Base-by-base conservation (phyloP, 2,797 vertebrate species). In the Pangasius macronema region DNA sequence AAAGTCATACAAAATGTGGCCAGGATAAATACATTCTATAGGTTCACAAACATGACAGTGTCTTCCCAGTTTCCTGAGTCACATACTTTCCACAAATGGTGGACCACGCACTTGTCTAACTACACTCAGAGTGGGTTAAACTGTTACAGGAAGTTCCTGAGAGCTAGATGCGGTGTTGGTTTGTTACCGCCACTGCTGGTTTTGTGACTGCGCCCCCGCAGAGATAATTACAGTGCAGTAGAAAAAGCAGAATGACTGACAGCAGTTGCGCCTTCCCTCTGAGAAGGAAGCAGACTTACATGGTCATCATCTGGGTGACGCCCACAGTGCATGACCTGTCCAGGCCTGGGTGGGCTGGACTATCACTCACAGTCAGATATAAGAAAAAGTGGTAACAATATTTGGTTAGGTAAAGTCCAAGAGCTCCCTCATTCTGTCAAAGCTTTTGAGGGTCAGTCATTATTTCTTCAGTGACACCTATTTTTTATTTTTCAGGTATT, bases 181-280 rank as follows among this genome's bases (percentile, higher is more conserved):
- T 87, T 89, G 70, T 77, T 20, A 30, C 85, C 83, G 73, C 88
- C 83, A 87, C 73, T 86, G 83, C 88, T 85, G 84, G 42, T 65
- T 85, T 76, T 87, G 33, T 70, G 83, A 87, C 87, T 90, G 55
- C 46, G 87, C 90, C 90, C 86, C 81, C 87, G 57, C 87, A 88
- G 84, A 82, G 79, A 73, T 88, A 93, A 93, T 92, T 92, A 92
- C 83, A 91, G 89, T 83, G 84, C 90, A 73, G 88, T 22, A 63
- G 81, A 63, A 75, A 59, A 70, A 86, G 88, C 84, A 83, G 79
- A 42, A 46, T 84, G 89, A 87, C 85, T 57, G 76, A 88, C 57
- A 72, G 51, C 55, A 85, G 42, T 86, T 81, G 63, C 73, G 75
- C 72, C 75, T 55, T 63, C 53, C 51, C 30, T n/a, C 55, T 30